Percentiles rank a stretch among this genome's conserved stretches.
phyloP scores from a whole-genome alignment of 1,140 invertebrate genomes.

The Saccostrea cuccullata region DNA sequence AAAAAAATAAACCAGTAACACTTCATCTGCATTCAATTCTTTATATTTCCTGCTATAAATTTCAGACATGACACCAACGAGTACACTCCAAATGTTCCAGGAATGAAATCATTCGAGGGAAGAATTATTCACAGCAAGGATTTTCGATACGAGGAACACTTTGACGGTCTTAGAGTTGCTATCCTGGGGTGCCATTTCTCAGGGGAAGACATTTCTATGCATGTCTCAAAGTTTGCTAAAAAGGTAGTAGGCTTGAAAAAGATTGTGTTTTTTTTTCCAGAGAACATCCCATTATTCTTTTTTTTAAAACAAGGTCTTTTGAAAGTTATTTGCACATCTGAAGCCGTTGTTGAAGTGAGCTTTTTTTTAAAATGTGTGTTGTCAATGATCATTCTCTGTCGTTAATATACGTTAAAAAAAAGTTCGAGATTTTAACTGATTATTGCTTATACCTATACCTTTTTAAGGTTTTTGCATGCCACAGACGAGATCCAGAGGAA shows the following conservation, averaged over 20 bases:
- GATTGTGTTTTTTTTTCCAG: no score
- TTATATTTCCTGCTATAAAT: not conserved
- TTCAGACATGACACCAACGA: conserved; percentile 25
- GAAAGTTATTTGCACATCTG: no score
- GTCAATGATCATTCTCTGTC: no score
- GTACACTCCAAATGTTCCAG: conserved; percentile 81
- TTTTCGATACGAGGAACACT: conserved; percentile 86
- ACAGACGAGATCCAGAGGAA: not conserved
- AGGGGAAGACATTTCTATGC: conserved; percentile 88
- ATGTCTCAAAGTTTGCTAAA: conserved; percentile 82
- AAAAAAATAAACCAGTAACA: no score
- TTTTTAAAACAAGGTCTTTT: no score
- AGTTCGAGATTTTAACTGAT: no score
- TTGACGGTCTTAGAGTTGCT: conserved; percentile 84
- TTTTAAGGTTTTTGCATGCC: conserved; percentile 40
- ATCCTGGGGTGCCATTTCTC: conserved; percentile 91
- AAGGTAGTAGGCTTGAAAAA: conserved; percentile 39
- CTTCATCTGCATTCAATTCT: no score
- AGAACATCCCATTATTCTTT: no score
- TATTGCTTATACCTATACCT: not conserved
- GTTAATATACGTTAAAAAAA: no score
- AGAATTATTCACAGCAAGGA: conserved; percentile 89
- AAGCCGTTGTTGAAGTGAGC: no score
- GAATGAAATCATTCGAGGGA: conserved; percentile 88
- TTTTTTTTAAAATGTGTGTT: no score